Conservation (phyloP, 2,888 invertebrate species). For the Cosmia pyralina region DNA sequence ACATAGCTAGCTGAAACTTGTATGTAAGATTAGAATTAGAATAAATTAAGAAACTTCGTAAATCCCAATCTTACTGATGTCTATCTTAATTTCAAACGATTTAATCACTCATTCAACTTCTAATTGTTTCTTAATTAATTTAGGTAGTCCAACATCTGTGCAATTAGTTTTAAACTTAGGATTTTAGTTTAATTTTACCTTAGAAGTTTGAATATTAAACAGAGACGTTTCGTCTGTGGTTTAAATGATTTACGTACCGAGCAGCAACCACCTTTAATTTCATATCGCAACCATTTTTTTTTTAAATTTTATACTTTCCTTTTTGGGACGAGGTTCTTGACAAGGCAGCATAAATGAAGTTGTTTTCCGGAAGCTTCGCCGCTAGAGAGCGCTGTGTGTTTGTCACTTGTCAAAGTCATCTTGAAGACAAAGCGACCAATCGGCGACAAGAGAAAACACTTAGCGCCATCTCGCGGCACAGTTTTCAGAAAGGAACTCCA, state of each 20-base stretch:
- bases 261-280: not conserved
- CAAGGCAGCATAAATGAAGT: no score
- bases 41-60: constrained; percentile 41
- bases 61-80: constrained; percentile 30
- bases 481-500: no score
- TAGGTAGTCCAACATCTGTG: constrained; percentile 48
- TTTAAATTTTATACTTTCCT: no score
- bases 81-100: constrained; percentile 52
- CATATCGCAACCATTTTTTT: no score
- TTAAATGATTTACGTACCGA: not conserved
- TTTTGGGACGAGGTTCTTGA: no score
- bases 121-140: constrained; percentile 58
- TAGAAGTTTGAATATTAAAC: constrained; percentile 17
- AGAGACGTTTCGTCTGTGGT: not conserved
- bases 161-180: constrained; percentile 48
- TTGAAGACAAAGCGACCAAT: no score
- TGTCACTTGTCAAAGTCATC: no score
- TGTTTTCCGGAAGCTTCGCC: no score
- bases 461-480: no score
- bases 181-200: constrained; percentile 44
- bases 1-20: constrained; percentile 4
- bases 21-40: constrained; percentile 18
- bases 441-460: no score
- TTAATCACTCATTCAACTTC: constrained; percentile 55
- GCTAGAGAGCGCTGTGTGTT: no score